A percentile compares a stretch with the other conserved stretches of the same genome.
Evolutionary conservation across 2,888 invertebrate species (phyloP).

Genomic region (Melieria omissa): DNA sequence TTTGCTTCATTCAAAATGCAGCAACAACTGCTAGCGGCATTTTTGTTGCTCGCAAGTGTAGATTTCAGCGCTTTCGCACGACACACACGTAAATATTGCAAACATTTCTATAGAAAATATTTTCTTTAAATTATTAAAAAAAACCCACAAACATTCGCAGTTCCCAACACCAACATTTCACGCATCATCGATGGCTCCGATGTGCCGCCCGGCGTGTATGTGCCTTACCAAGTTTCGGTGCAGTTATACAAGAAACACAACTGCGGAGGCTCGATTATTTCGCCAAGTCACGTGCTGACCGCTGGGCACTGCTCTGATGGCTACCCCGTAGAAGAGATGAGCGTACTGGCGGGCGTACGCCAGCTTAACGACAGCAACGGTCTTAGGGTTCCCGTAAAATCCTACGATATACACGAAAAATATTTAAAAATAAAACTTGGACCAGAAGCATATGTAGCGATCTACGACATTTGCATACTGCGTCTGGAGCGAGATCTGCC

Average conservation of each 20-base stretch:
- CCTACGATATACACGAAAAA: slow-evolving; percentile 59
- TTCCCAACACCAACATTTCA: slow-evolving; percentile 29
- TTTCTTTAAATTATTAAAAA: too few species aligned
- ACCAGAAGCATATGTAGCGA: slow-evolving; percentile 30
- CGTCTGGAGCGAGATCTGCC: slow-evolving; percentile 53
- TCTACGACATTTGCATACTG: slow-evolving; percentile 60
- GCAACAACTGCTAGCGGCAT: too few species aligned
- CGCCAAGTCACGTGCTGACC: slow-evolving; percentile 57
- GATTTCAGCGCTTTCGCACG: too few species aligned
- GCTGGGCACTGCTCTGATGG: slow-evolving; percentile 64
- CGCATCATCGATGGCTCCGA: slow-evolving; percentile 60
- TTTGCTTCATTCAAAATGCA: too few species aligned
- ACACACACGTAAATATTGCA: too few species aligned
- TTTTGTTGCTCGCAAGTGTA: too few species aligned
- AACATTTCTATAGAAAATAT: too few species aligned
- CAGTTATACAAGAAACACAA: slow-evolving; percentile 57
- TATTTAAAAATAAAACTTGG: slow-evolving; percentile 40
- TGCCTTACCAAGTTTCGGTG: slow-evolving; percentile 64
- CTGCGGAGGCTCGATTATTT: slow-evolving; percentile 64
- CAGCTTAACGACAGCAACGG: slow-evolving; percentile 48
- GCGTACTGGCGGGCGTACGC: slow-evolving; percentile 56
- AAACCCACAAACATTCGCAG: too few species aligned
- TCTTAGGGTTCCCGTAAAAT: slow-evolving; percentile 50
- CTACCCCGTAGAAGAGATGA: slow-evolving; percentile 51
- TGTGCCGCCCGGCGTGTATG: slow-evolving; percentile 50